Evolutionary conservation across 1,140 invertebrate genomes (phyloP), one percentile per base, ranked within the genome.

Genomic region (Bombus fervidus): DNA sequence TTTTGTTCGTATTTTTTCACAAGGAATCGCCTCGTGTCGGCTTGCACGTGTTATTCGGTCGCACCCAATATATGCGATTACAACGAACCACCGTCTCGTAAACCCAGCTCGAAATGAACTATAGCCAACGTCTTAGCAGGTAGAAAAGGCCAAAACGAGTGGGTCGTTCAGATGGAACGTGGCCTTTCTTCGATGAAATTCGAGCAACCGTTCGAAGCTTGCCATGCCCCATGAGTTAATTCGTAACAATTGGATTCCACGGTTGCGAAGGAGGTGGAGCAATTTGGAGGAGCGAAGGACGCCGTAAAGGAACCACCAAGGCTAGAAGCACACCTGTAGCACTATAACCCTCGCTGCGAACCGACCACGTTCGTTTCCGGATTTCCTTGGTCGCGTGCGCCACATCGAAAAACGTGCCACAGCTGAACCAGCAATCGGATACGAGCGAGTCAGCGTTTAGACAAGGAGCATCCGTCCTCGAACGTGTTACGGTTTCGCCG

Each of bases 311-410:
- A 41, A 10, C 68, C 62, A 69, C 18, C 0, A 28, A 57, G 71
- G 57, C 57, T 81, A 82, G 43, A 0, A 34, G n/a, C 80, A 80
- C 79, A 89, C 88, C 88, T 89, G 88, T 89, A 81, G 83, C 87
- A 66, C 68, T 59, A 18, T 77, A 85, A 81, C 34, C 81, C 74
- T 80, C 8, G 31, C 59, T 25, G 39, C 18, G 22, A 31, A 41
- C 47, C 22, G 15, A 15, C n/a, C n/a, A 59, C 72, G 53, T 77
- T 69, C 53, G 57, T 76, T 37, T 62, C 43, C 68, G 22, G 31
- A n/a, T 25, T 62, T 13, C 4, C 5, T 47, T 37, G 57, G 9
- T 87, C 81, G 76, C 81, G 72, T 77, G 59, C 25, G 12, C 25
- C 12, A 47, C 53, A 1, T 9, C 4, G 78, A 64, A 74, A 81